Conservation (phyloP, 2,797 vertebrate genomes). For the Rhynchonycteris naso region DNA sequence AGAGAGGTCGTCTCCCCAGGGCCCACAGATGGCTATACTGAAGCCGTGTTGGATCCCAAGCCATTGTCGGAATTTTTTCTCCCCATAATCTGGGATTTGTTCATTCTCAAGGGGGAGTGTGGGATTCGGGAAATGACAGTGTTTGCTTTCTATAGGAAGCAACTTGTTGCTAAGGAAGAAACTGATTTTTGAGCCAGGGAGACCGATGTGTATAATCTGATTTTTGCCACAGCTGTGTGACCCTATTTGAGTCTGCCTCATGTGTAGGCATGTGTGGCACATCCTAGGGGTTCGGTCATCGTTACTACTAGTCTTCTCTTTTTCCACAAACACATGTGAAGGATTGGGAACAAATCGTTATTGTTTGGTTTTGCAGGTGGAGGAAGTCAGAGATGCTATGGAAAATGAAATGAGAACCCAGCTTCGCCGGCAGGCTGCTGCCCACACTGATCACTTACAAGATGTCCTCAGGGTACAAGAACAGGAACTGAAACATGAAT, state of each 20-base stretch:
- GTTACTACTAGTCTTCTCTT: neutral
- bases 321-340: neutral
- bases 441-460: conserved; percentile 95
- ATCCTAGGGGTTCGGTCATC: neutral
- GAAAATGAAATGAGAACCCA: conserved; percentile 98
- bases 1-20: neutral
- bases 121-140: neutral
- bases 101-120: neutral
- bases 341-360: neutral
- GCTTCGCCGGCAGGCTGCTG: conserved; percentile 95
- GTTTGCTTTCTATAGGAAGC: neutral
- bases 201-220: neutral
- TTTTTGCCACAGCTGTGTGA: neutral
- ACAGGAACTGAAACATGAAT: conserved; percentile 92
- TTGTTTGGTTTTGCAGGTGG: conserved; percentile 83
- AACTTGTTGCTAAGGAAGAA: neutral
- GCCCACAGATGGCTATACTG: neutral
- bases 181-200: neutral
- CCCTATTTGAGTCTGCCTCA: neutral
- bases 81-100: neutral
- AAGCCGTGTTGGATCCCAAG: neutral
- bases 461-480: conserved; percentile 97
- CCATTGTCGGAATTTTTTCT: neutral
- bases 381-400: conserved; percentile 95
- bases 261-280: fast-evolving